Evolutionary conservation across 2,888 invertebrate species (phyloP).

Genomic region (Eulithis testata): DNA sequence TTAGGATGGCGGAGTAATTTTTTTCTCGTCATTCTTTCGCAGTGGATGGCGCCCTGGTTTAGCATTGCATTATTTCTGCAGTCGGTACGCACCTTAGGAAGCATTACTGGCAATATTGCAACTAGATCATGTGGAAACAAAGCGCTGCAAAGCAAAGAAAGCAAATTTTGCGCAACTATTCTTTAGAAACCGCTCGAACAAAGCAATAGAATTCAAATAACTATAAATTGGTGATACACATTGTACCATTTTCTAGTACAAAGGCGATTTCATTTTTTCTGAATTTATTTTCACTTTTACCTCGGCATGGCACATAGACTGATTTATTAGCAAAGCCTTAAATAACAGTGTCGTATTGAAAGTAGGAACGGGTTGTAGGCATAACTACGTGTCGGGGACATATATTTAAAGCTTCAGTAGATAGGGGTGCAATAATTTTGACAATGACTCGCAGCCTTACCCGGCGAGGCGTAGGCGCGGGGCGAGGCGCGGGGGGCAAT

Average conservation of each 20-base stretch:
- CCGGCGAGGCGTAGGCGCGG: slow-evolving; percentile 81
- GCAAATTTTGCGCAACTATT: slow-evolving; percentile 69
- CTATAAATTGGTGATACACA: slow-evolving; percentile 37
- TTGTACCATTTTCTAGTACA: slow-evolving; percentile 26
- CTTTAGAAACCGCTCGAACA: slow-evolving; percentile 53
- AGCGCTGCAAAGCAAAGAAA: slow-evolving; percentile 60
- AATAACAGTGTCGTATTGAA: slow-evolving; percentile 48
- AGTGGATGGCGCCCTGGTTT: slow-evolving; percentile 71
- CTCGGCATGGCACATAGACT: slow-evolving; percentile 26
- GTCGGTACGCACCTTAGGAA: slow-evolving; percentile 55
- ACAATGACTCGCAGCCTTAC: slow-evolving; percentile 85
- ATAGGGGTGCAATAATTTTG: slow-evolving; percentile 85
- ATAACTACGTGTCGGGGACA: slow-evolving; percentile 80
- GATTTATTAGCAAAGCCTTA: slow-evolving; percentile 37
- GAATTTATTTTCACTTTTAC: slow-evolving; percentile 47
- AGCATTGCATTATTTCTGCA: slow-evolving; percentile 72
- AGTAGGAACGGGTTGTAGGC: slow-evolving; percentile 75
- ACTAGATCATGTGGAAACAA: slow-evolving; percentile 77
- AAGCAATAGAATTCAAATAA: slow-evolving; percentile 54
- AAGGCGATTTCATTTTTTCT: slow-evolving; percentile 39
- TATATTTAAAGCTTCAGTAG: slow-evolving; percentile 84
- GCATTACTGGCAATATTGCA: slow-evolving; percentile 64
- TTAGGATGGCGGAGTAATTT: slow-evolving; percentile 68
- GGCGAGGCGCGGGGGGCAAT: slow-evolving; percentile 78
- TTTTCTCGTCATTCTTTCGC: slow-evolving; percentile 59